Conservation (phyloP, 2,888 invertebrate species). For the Cephus nigrinus region DNA sequence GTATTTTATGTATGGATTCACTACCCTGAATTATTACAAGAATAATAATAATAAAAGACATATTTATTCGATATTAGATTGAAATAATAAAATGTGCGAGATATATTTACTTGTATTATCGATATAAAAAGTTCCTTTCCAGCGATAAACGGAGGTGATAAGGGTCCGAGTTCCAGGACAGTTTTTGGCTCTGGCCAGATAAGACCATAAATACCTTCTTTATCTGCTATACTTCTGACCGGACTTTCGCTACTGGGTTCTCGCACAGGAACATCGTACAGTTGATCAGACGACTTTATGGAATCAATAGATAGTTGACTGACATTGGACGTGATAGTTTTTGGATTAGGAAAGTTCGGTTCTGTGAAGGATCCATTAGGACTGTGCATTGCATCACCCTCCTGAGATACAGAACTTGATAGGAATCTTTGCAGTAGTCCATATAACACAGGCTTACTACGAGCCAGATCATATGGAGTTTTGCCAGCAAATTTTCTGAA, state of each 20-base stretch:
- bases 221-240: constrained; percentile 41
- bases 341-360: constrained; percentile 48
- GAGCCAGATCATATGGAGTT: constrained; percentile 58
- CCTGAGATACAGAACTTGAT: constrained; percentile 49
- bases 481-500: constrained; percentile 60
- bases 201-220: constrained; percentile 52
- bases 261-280: constrained; percentile 49
- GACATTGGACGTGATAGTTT: constrained; percentile 53
- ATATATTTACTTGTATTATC: constrained; percentile 58
- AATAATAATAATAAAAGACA: background rate
- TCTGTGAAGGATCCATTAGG: constrained; percentile 49
- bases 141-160: constrained; percentile 64
- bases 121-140: constrained; percentile 67
- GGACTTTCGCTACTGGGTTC: constrained; percentile 53
- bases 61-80: background rate
- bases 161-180: constrained; percentile 67
- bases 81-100: background rate
- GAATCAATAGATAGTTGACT: constrained; percentile 61
- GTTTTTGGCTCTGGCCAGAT: constrained; percentile 74
- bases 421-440: constrained; percentile 51
- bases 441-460: constrained; percentile 49
- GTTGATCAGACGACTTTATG: constrained; percentile 56
- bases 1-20: constrained; percentile 63
- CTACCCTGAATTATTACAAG: constrained; percentile 48
- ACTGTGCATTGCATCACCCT: constrained; percentile 55